A percentile compares a stretch with the other conserved stretches of the same genome.
These are phyloP conservation scores for Cathartes aura DNA, from an alignment of 2,113 vertebrate species.

Conservation along the genomic window DNA sequence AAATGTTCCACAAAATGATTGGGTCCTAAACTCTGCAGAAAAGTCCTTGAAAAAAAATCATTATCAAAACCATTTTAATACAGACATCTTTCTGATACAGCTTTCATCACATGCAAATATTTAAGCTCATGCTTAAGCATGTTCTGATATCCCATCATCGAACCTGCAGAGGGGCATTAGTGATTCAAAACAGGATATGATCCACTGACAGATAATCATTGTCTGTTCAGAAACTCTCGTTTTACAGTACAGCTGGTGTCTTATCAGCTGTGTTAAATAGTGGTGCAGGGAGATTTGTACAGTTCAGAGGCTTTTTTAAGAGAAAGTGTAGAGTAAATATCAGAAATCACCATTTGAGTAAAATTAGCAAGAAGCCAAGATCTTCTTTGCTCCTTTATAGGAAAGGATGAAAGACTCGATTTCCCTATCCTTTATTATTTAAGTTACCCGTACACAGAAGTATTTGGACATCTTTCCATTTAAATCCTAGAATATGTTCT, in stretches of 20 bases:
- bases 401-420: not conserved
- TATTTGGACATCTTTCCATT: not conserved
- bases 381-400: not conserved
- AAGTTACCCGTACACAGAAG: not conserved
- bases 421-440: not conserved
- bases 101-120: not conserved
- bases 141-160: not conserved
- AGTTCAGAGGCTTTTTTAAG: not conserved
- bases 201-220: slow-evolving; percentile 16
- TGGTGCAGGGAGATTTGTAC: not conserved
- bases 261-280: not conserved
- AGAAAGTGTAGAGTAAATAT: not conserved
- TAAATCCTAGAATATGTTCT: not conserved
- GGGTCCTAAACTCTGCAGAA: not conserved
- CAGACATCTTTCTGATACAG: not conserved
- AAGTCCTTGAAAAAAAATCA: not conserved
- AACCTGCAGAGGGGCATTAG: slow-evolving; percentile 27
- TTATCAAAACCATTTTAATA: not conserved
- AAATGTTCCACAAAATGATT: not conserved
- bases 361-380: not conserved
- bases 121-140: not conserved
- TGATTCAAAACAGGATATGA: slow-evolving; percentile 4
- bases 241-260: slow-evolving; percentile 25
- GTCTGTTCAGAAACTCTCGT: not conserved
- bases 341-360: not conserved